Evolutionary conservation across 2,113 vertebrate species (phyloP), one percentile per base, ranked within the genome.

Genomic region (Tragulus kanchil): DNA sequence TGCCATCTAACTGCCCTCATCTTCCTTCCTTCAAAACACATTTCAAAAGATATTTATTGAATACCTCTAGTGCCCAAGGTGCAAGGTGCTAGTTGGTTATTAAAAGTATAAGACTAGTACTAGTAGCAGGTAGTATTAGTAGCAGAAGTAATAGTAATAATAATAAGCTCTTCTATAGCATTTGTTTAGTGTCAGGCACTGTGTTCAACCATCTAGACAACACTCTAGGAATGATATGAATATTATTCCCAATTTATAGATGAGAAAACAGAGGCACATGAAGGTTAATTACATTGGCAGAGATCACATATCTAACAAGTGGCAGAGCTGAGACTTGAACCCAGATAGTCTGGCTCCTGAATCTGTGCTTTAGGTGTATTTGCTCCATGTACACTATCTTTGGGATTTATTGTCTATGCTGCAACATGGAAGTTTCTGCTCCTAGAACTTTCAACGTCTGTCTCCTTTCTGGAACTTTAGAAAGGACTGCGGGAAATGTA

Each of bases 1-100:
- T 67, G 50, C 52, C 28, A 2, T 52, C 65, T 61, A 54, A 95
- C 5, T 77, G 7, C 14, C 14, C 54, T 93, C 61, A 86, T 89
- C n/a, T 71, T 78, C 85, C 48, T 96, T 82, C 59, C 25, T 90
- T 90, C 21, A 42, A 71, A 86, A 85, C 11, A 31, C 9, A n/a
- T 26, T 90, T 89, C 52, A 93, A 21, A 11, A 45, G 15, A 31
- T 73, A 6, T 19, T 69, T 56, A 31, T 25, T 69, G 21, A 62
- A 64, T 83, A 9, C 5, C 5, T 86, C 59, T 79, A 54, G 56
- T 15, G 25, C 79, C 17, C 48, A 96, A 78, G 64, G 59, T 15
- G 71, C 28, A 93, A 85, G 59, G 50, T 3, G 28, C 42, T 65
- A 9, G 54, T 21, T 83, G 2, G 19, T 85, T 59, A 92, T 45